phyloP scores from a whole-genome alignment of 2,113 vertebrate species.

The Microtus oregoni region DNA sequence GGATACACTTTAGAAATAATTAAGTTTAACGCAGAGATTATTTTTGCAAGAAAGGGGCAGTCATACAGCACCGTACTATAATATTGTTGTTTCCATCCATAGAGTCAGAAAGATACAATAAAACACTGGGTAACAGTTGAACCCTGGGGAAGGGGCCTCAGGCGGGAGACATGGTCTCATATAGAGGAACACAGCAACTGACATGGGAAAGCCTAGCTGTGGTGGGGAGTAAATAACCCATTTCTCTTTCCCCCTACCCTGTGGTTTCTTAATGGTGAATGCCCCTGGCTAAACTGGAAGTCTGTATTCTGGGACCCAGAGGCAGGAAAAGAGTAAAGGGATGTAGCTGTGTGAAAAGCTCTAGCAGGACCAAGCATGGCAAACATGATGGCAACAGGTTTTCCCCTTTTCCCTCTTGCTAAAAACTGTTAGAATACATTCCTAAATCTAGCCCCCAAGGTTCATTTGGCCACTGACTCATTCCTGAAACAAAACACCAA shows the following conservation, averaged over 20 bases:
- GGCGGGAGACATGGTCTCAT: too few species aligned
- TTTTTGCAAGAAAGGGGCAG: slow-evolving; percentile 15
- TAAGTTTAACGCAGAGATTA: background rate
- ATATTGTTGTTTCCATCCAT: background rate
- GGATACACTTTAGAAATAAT: background rate
- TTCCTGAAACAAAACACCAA: background rate
- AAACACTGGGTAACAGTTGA: background rate
- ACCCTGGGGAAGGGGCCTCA: background rate
- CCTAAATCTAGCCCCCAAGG: background rate
- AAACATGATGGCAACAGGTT: background rate
- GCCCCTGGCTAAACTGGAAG: background rate
- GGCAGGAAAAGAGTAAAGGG: background rate
- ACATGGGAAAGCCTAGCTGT: background rate
- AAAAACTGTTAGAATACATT: background rate
- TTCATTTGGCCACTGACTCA: background rate
- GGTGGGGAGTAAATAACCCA: background rate
- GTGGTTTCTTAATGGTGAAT: background rate
- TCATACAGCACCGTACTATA: background rate
- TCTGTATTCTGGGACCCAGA: background rate
- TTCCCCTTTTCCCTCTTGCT: background rate
- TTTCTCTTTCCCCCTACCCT: background rate
- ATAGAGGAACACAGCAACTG: background rate
- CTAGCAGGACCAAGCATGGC: background rate
- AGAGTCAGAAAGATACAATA: background rate
- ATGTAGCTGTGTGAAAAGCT: background rate